A percentile compares a stretch with the other conserved stretches of the same genome.
Evolutionary conservation across 2,113 vertebrate species (phyloP).

Genomic region (Strix aluco): DNA sequence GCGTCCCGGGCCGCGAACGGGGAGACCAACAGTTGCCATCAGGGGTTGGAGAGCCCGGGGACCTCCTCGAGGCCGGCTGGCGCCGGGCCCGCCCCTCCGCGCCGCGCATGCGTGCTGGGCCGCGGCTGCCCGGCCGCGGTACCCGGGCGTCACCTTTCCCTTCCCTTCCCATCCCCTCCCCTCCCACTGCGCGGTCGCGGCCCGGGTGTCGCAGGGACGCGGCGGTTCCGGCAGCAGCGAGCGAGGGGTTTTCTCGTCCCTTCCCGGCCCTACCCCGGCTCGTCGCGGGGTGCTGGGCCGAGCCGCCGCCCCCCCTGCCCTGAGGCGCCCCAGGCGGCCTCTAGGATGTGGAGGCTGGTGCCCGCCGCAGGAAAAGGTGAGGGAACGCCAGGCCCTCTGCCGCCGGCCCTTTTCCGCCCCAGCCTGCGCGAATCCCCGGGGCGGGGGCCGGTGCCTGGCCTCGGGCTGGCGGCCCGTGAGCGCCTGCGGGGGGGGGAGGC

Average conservation of each 20-base stretch:
- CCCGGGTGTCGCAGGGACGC: fast-evolving
- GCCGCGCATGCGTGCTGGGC: background rate
- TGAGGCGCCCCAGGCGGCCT: background rate
- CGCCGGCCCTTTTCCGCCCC: fast-evolving
- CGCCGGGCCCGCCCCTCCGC: fast-evolving
- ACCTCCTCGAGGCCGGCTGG: fast-evolving
- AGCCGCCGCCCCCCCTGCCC: background rate
- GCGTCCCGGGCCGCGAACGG: fast-evolving
- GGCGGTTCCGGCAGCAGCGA: background rate
- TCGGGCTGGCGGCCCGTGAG: too few relatives aligned
- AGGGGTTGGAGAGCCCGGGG: fast-evolving
- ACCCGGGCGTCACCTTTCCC: fast-evolving
- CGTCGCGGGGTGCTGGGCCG: fast-evolving
- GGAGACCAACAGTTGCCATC: fast-evolving
- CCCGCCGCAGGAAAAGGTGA: conserved; percentile 17
- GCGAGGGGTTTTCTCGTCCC: fast-evolving
- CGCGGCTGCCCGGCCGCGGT: fast-evolving
- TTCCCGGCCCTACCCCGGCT: fast-evolving
- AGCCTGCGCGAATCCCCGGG: background rate
- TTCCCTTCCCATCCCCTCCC: fast-evolving
- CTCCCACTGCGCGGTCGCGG: fast-evolving
- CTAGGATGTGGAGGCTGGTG: conserved; percentile 19
- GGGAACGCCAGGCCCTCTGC: background rate
- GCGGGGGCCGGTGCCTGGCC: too few relatives aligned
- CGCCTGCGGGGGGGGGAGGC: background rate